These are phyloP conservation scores for Tethya wilhelma DNA, from an alignment of 37 sponge, comb jelly and placozoan genomes.

Conservation along the genomic window DNA sequence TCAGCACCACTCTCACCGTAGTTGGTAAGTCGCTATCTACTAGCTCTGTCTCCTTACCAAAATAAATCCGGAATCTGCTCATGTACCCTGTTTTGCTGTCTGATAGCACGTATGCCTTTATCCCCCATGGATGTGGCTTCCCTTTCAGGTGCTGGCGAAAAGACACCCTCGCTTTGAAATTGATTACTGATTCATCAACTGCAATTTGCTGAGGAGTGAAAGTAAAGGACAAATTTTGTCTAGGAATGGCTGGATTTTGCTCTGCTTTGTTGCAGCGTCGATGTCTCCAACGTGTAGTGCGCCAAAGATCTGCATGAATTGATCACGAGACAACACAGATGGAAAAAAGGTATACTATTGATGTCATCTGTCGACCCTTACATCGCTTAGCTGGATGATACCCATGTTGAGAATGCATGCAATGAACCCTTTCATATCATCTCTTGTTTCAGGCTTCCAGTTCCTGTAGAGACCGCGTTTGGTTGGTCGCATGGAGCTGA, in stretches of 20 bases:
- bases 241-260: constrained; percentile 5
- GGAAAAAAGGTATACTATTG: no score
- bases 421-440: constrained; percentile 3
- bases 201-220: background rate
- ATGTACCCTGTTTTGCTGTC: background rate
- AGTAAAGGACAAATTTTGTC: background rate
- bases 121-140: constrained; percentile 2
- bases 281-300: background rate
- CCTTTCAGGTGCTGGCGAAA: background rate
- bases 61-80: background rate
- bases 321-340: no score
- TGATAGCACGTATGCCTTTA: background rate
- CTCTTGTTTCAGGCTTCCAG: background rate
- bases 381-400: background rate
- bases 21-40: no score
- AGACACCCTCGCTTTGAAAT: background rate
- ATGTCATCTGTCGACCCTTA: no score
- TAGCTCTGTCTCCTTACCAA: background rate
- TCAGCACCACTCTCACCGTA: constrained; percentile 25
- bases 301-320: no score
- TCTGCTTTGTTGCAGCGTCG: background rate
- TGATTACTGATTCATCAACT: background rate
- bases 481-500: background rate
- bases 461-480: background rate
- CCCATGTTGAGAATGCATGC: background rate